Conservation (phyloP, 2,113 vertebrate species). For the Capricornis sumatraensis region DNA sequence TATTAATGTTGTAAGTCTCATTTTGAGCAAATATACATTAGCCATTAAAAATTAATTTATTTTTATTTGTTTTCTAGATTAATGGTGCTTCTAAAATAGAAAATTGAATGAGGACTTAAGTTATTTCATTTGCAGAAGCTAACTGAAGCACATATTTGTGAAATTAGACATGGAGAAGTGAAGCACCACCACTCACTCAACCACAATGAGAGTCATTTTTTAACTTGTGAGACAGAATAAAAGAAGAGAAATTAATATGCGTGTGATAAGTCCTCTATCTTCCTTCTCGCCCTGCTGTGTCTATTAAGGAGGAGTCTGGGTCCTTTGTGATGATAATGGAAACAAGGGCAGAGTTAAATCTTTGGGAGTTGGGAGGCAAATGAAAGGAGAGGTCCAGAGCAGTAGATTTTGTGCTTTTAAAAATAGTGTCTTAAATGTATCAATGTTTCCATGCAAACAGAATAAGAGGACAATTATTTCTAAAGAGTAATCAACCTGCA, state of each 20-base stretch:
- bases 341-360: background rate
- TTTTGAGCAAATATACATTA: conserved; percentile 50
- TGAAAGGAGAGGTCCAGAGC: no score
- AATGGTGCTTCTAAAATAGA: conserved; percentile 57
- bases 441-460: background rate
- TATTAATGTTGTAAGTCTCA: conserved; percentile 32
- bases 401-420: background rate
- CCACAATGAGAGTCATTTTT: background rate
- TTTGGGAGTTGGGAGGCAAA: background rate
- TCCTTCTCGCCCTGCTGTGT: background rate
- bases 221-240: conserved; percentile 30
- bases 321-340: background rate
- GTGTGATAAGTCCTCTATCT: background rate
- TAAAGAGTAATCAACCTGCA: background rate
- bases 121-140: conserved; percentile 53
- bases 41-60: conserved; percentile 67
- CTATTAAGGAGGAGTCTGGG: background rate
- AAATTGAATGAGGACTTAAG: conserved; percentile 56
- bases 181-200: conserved; percentile 3
- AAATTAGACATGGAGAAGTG: conserved; percentile 56
- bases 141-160: conserved; percentile 56
- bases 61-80: conserved; percentile 67
- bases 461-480: background rate
- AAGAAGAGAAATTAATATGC: conserved; percentile 47
- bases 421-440: background rate